phyloP scores from a whole-genome alignment of 2,888 invertebrate species.

The Polydrusus tereticollis region DNA sequence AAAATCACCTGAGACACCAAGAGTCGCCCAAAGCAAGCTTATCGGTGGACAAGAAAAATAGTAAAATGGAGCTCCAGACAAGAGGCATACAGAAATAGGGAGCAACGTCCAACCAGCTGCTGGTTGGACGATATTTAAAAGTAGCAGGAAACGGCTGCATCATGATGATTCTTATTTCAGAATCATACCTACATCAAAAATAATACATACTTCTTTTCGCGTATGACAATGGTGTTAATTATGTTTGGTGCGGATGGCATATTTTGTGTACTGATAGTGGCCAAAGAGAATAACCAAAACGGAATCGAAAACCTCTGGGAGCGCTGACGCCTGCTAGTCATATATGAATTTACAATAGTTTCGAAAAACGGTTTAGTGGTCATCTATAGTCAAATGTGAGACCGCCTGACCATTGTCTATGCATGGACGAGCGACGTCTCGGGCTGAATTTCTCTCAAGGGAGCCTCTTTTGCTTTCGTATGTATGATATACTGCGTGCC shows the following conservation, averaged over 20 bases:
- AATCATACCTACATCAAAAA: too few relatives aligned
- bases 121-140: too few relatives aligned
- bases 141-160: too few relatives aligned
- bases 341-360: slow-evolving; percentile 65
- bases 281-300: slow-evolving; percentile 44
- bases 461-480: slow-evolving; percentile 64
- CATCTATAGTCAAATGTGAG: slow-evolving; percentile 68
- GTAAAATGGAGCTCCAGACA: too few relatives aligned
- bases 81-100: too few relatives aligned
- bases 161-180: too few relatives aligned
- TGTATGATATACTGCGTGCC: slow-evolving; percentile 65
- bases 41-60: too few relatives aligned
- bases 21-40: too few relatives aligned
- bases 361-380: slow-evolving; percentile 65
- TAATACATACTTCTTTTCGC: too few relatives aligned
- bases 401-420: slow-evolving; percentile 65
- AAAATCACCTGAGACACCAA: too few relatives aligned
- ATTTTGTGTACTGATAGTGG: slow-evolving; percentile 18
- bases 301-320: slow-evolving; percentile 55
- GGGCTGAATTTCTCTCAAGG: slow-evolving; percentile 63
- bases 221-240: neutral
- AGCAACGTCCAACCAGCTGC: too few relatives aligned
- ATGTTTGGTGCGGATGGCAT: slow-evolving; percentile 34
- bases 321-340: slow-evolving; percentile 58
- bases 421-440: slow-evolving; percentile 64